These are phyloP conservation scores for Linnaemya vulpina DNA, from an alignment of 2,888 invertebrate species.

Conservation along the genomic window DNA sequence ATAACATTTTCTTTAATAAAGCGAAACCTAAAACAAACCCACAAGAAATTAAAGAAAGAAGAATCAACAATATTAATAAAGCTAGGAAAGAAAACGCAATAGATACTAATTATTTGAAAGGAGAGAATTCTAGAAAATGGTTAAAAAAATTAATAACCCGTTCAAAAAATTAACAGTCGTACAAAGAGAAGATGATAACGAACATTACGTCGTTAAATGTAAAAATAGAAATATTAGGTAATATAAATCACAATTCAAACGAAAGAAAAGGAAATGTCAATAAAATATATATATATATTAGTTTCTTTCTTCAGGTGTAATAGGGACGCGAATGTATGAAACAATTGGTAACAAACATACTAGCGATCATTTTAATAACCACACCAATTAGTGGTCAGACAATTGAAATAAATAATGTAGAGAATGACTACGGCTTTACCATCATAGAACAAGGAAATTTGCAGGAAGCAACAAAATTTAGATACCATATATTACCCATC, in stretches of 20 bases:
- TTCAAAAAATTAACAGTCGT: slow-evolving; percentile 42
- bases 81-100: background rate
- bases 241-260: slow-evolving; percentile 34
- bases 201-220: slow-evolving; percentile 59
- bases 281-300: background rate
- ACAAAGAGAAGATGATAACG: slow-evolving; percentile 42
- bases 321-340: background rate
- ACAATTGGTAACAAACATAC: background rate
- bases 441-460: no score
- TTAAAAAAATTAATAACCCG: slow-evolving; percentile 52
- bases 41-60: slow-evolving; percentile 42
- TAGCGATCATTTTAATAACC: background rate
- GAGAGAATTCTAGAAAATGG: slow-evolving; percentile 49
- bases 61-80: slow-evolving; percentile 51
- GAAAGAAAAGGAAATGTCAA: background rate
- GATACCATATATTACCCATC: no score
- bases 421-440: background rate
- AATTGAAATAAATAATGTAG: slow-evolving; percentile 2
- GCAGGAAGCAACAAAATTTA: background rate
- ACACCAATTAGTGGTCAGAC: background rate
- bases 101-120: background rate
- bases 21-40: background rate
- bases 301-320: background rate
- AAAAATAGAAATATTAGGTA: slow-evolving; percentile 46
- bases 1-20: slow-evolving; percentile 46